Evolutionary conservation across 2,797 vertebrate species (phyloP).

Genomic region (Coregonus ussuriensis): DNA sequence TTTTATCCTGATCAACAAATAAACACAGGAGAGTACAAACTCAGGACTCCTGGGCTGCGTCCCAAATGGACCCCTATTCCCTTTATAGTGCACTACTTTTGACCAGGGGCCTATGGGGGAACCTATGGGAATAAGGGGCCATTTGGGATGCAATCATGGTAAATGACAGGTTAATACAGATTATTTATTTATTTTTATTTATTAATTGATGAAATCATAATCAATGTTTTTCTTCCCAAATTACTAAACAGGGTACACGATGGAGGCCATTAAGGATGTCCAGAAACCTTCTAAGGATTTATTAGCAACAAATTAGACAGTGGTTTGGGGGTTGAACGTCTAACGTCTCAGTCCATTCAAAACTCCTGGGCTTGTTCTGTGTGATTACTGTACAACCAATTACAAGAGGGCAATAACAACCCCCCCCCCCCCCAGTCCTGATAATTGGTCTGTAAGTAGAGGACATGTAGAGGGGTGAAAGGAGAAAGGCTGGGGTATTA

Average conservation of each 20-base stretch:
- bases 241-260: too few relatives aligned
- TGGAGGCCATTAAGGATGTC: too few relatives aligned
- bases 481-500: conserved; percentile 42
- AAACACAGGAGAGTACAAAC: too few relatives aligned
- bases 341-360: conserved; percentile 54
- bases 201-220: not conserved
- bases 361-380: conserved; percentile 39
- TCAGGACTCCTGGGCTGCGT: too few relatives aligned
- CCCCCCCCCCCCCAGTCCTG: conserved; percentile 55
- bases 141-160: not conserved
- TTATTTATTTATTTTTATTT: too few relatives aligned
- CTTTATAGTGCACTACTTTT: too few relatives aligned
- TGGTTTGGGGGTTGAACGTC: conserved; percentile 46
- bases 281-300: not conserved
- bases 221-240: not conserved
- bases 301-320: conserved; percentile 43
- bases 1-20: too few relatives aligned
- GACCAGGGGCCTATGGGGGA: too few relatives aligned
- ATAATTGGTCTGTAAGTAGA: conserved; percentile 80
- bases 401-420: conserved; percentile 77
- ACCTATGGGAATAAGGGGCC: too few relatives aligned
- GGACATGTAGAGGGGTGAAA: conserved; percentile 33
- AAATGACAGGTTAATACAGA: not conserved
- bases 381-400: conserved; percentile 50
- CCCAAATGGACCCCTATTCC: too few relatives aligned